These are phyloP conservation scores for Adelosebastes latens DNA, from an alignment of 2,797 vertebrate genomes.

Conservation along the genomic window DNA sequence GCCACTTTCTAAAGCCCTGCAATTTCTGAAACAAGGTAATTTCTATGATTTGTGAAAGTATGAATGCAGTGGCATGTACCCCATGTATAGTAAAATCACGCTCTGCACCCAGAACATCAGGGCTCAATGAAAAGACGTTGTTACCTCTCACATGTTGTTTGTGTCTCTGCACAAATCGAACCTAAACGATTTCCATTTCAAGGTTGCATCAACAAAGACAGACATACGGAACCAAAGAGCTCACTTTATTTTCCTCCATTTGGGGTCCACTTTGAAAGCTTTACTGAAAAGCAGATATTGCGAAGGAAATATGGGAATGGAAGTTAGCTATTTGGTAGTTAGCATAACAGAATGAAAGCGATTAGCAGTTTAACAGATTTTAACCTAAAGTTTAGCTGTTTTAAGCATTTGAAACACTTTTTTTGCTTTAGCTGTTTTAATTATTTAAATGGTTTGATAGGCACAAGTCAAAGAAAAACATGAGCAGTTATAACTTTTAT, in stretches of 20 bases:
- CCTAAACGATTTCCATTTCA: conserved; percentile 19
- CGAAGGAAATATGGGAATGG: not conserved
- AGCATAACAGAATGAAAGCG: not conserved
- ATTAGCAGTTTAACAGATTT: not conserved
- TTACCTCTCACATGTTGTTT: not conserved
- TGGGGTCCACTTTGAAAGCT: not conserved
- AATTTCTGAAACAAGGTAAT: not conserved
- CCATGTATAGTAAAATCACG: not conserved
- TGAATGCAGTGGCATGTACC: not conserved
- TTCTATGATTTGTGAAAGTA: not conserved
- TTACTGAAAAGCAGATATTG: not conserved
- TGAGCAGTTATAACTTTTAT: not conserved
- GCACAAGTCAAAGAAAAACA: not conserved
- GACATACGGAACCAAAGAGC: not conserved
- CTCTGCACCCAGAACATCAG: not conserved
- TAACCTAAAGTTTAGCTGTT: not conserved
- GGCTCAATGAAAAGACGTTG: conserved; percentile 1
- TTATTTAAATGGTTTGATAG: not conserved
- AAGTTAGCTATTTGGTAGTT: not conserved
- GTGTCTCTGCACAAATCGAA: not conserved
- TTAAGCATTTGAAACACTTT: not conserved
- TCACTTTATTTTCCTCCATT: not conserved
- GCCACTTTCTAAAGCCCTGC: not conserved
- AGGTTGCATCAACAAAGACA: not conserved
- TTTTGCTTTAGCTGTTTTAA: not conserved